phyloP scores from a whole-genome alignment of 2,113 vertebrate genomes.

The Uria lomvia region DNA sequence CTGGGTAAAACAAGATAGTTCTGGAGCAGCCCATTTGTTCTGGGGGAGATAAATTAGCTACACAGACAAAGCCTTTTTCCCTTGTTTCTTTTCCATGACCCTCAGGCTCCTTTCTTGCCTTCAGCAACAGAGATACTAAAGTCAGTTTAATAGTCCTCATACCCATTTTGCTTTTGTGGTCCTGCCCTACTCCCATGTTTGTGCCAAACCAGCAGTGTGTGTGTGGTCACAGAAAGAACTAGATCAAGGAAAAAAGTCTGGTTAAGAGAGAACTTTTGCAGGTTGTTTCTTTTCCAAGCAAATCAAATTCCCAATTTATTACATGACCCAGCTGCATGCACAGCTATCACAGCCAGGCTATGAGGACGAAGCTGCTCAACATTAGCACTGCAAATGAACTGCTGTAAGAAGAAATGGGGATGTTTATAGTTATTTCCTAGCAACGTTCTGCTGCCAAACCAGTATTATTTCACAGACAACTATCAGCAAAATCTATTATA shows the following conservation, averaged over 20 bases:
- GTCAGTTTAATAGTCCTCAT: conserved; percentile 7
- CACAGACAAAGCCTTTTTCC: neutral
- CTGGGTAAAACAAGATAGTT: neutral
- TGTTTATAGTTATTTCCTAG: neutral
- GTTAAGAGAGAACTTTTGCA: neutral
- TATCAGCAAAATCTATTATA: neutral
- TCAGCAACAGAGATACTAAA: neutral
- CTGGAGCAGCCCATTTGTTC: neutral
- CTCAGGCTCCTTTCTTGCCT: neutral
- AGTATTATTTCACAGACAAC: neutral
- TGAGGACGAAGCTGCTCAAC: neutral
- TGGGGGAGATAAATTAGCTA: neutral
- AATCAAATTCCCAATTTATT: neutral
- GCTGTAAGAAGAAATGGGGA: neutral
- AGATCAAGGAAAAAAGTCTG: conserved; percentile 8
- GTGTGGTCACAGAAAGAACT: neutral
- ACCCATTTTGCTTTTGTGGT: neutral
- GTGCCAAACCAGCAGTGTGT: conserved; percentile 7
- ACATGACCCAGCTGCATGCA: neutral
- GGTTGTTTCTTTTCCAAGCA: neutral
- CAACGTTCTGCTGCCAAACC: neutral
- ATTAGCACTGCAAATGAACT: neutral
- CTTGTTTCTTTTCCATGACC: neutral
- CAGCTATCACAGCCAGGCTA: neutral
- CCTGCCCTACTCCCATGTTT: neutral